Percentiles rank a stretch among this genome's conserved stretches.
Evolutionary conservation across 64 coral and sea anemone genomes (phyloP).

Genomic region (Dendronephthya gigantea): DNA sequence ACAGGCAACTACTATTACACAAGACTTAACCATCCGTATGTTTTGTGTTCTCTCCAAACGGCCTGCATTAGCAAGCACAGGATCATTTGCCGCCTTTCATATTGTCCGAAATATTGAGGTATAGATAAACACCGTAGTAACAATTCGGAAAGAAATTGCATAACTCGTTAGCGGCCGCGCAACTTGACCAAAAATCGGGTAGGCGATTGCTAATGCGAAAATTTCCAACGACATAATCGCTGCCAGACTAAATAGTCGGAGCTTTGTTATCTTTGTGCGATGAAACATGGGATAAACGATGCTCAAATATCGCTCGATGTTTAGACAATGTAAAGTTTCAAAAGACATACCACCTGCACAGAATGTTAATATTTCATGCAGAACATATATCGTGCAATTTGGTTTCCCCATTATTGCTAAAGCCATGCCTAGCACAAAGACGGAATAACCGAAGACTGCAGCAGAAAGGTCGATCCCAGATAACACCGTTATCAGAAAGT

Average conservation of each 20-base stretch:
- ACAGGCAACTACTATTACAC: background rate
- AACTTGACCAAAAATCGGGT: background rate
- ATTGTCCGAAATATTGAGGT: background rate
- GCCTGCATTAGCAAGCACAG: background rate
- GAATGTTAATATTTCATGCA: background rate
- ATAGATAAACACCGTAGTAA: background rate
- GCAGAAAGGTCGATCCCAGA: background rate
- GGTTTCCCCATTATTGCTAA: background rate
- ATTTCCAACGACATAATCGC: background rate
- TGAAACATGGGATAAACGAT: background rate
- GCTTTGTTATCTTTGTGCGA: background rate
- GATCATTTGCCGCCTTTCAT: background rate
- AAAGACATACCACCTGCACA: background rate
- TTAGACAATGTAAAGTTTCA: background rate
- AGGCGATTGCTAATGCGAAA: background rate
- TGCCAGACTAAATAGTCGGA: background rate
- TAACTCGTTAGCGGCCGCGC: background rate
- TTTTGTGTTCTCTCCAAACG: background rate
- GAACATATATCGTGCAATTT: background rate
- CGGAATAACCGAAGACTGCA: background rate
- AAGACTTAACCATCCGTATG: background rate
- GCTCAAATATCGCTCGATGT: conserved; percentile 5
- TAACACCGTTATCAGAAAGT: background rate
- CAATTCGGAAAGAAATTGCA: background rate
- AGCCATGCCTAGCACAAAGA: background rate